These are phyloP conservation scores for Oscheius sp. DNA, from an alignment of 2,888 invertebrate genomes.

Conservation along the genomic window DNA sequence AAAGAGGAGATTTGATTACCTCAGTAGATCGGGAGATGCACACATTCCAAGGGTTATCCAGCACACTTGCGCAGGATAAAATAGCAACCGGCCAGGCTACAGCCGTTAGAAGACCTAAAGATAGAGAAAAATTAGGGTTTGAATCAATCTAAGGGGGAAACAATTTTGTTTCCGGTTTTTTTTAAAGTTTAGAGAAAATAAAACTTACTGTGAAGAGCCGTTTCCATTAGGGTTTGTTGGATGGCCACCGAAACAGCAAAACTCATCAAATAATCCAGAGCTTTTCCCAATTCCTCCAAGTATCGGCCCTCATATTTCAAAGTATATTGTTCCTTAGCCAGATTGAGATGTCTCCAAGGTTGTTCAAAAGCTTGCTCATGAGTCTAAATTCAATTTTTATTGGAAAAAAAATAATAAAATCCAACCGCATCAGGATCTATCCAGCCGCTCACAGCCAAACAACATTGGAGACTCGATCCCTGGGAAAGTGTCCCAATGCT, in stretches of 20 bases:
- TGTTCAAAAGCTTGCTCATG: constrained; percentile 71
- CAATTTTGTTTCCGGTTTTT: no score
- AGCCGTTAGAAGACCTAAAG: constrained; percentile 77
- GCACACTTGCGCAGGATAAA: constrained; percentile 75
- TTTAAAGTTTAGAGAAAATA: no score
- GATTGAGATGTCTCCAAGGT: constrained; percentile 76
- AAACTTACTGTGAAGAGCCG: constrained; percentile 76
- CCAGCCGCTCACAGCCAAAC: constrained; percentile 79
- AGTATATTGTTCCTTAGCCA: constrained; percentile 78
- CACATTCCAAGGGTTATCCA: constrained; percentile 80
- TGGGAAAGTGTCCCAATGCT: constrained; percentile 75
- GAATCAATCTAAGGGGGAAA: not conserved
- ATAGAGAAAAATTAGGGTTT: no score
- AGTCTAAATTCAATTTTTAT: not conserved
- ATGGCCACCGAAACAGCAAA: constrained; percentile 75
- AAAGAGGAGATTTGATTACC: constrained; percentile 57
- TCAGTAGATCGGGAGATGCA: constrained; percentile 76
- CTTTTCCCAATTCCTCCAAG: constrained; percentile 69
- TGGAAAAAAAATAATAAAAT: not conserved
- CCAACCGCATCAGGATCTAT: constrained; percentile 73
- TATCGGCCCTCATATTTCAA: constrained; percentile 69
- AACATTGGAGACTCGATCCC: constrained; percentile 74
- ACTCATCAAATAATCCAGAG: constrained; percentile 77
- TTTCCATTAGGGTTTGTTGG: constrained; percentile 78
- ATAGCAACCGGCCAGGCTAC: constrained; percentile 78